These are phyloP conservation scores for Probosciger aterrimus DNA, from an alignment of 2,113 vertebrate species.

Conservation along the genomic window DNA sequence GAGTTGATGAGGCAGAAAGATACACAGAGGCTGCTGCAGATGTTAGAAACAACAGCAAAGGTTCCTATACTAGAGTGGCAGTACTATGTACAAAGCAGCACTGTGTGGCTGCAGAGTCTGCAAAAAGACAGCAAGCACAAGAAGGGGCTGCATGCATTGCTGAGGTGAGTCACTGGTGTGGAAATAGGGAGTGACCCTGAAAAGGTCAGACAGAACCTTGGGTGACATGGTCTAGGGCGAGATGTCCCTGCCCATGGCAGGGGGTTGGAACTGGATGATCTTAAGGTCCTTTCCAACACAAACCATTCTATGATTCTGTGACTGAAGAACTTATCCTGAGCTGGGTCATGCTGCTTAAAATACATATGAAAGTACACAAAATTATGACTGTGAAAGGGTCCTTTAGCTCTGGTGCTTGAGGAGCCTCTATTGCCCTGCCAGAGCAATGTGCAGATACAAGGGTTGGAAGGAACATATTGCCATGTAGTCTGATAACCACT, in stretches of 20 bases:
- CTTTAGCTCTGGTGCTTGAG: neutral
- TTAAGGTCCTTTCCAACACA: neutral
- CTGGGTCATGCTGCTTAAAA: neutral
- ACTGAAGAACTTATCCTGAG: neutral
- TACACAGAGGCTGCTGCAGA: conserved; percentile 28
- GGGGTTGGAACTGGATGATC: neutral
- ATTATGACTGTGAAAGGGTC: neutral
- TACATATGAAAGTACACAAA: neutral
- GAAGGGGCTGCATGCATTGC: neutral
- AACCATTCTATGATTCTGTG: neutral
- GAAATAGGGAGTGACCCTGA: neutral
- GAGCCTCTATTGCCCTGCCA: neutral
- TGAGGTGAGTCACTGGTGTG: neutral
- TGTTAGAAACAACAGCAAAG: neutral
- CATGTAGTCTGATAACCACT: neutral
- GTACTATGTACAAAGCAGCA: neutral
- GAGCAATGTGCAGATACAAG: neutral
- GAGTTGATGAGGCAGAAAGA: conserved; percentile 52
- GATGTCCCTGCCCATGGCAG: neutral
- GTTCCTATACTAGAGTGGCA: neutral
- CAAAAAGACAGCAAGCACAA: neutral
- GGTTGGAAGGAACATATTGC: neutral
- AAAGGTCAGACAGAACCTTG: neutral
- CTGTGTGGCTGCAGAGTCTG: neutral
- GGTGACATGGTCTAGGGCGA: neutral